A percentile compares a stretch with the other conserved stretches of the same genome.
Evolutionary conservation across 2,113 vertebrate species (phyloP).

Genomic region (Syrmaticus mikado): DNA sequence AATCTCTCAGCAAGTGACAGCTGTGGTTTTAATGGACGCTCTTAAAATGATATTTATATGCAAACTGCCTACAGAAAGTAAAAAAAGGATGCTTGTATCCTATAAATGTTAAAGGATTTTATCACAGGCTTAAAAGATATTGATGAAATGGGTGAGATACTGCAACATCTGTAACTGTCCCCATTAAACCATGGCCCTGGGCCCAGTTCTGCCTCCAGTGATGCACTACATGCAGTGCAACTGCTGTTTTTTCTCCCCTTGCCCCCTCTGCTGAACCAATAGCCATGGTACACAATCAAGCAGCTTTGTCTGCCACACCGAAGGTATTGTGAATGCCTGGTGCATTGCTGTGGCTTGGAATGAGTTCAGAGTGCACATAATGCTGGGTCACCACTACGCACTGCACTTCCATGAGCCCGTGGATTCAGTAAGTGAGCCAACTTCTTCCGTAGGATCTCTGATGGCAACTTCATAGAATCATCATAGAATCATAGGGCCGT

Average conservation of each 20-base stretch:
- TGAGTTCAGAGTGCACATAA: neutral
- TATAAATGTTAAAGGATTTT: conserved; percentile 31
- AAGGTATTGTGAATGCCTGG: neutral
- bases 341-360: neutral
- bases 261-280: neutral
- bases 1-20: conserved; percentile 56
- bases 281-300: neutral
- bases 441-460: neutral
- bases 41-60: conserved; percentile 55
- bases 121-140: neutral
- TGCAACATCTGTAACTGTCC: neutral
- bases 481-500: neutral
- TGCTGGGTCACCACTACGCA: neutral
- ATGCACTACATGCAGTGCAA: neutral
- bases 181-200: neutral
- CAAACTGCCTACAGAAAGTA: conserved; percentile 51
- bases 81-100: conserved; percentile 5
- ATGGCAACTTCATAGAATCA: neutral
- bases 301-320: neutral
- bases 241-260: neutral
- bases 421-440: neutral
- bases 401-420: neutral
- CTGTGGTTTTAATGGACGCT: conserved; percentile 53
- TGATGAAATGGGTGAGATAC: neutral
- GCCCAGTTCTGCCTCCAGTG: neutral